Percentiles rank a stretch among this genome's conserved stretches.
These are phyloP conservation scores for Coptotermes formosanus DNA, from an alignment of 1,140 invertebrate genomes.

Conservation along the genomic window DNA sequence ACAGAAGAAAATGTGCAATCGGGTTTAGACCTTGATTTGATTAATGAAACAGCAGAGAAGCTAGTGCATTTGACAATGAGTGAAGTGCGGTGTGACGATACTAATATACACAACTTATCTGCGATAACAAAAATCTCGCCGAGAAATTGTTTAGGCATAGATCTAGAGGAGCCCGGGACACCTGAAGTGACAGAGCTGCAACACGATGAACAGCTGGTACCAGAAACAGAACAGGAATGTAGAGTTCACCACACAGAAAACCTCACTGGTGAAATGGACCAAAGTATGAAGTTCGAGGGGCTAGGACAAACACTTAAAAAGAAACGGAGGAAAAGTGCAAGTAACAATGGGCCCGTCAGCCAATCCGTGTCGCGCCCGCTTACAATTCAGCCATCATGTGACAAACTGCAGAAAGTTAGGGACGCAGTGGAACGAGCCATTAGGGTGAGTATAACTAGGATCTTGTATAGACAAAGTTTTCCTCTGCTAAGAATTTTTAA, in stretches of 20 bases:
- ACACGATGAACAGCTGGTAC: background rate
- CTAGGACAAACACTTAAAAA: background rate
- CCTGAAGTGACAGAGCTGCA: background rate
- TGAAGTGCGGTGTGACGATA: background rate
- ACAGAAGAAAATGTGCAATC: background rate
- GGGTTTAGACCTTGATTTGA: background rate
- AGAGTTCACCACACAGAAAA: background rate
- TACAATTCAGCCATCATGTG: background rate
- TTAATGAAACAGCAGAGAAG: background rate
- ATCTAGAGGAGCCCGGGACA: background rate
- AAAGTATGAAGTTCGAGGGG: background rate
- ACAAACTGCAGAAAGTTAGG: background rate
- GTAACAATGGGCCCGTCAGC: background rate
- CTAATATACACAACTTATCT: background rate
- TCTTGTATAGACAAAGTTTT: too few relatives aligned
- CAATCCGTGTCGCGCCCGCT: background rate
- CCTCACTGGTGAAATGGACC: background rate
- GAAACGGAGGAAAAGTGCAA: slow-evolving; percentile 1
- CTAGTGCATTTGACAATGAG: background rate
- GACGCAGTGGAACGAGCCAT: background rate
- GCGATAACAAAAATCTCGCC: background rate
- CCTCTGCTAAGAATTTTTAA: too few relatives aligned
- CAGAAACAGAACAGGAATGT: background rate
- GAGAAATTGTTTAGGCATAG: background rate
- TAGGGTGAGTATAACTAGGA: background rate